Conservation (phyloP, 1,140 invertebrate genomes). For the Cherax quadricarinatus region DNA sequence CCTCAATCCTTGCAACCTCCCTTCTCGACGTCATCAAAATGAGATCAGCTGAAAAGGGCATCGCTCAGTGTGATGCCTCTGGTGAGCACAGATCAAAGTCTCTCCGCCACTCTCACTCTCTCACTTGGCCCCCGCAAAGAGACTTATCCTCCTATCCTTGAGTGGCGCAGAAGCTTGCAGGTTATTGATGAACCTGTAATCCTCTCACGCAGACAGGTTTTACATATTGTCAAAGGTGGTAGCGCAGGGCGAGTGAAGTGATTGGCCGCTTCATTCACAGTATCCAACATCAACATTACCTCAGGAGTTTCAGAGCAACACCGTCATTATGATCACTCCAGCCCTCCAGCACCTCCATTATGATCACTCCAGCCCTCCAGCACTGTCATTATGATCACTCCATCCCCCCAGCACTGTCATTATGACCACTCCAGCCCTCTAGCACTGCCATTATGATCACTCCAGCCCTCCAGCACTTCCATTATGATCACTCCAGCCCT, state of each 20-base stretch:
- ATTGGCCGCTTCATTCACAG: neutral
- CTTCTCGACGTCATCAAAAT: neutral
- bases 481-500: no score
- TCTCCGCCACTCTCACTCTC: neutral
- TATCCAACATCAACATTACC: neutral
- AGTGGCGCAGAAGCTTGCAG: neutral
- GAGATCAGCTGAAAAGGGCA: neutral
- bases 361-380: no score
- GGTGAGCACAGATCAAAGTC: slow-evolving; percentile 29
- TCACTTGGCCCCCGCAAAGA: neutral
- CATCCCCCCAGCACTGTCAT: no score
- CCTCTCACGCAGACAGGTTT: slow-evolving; percentile 32
- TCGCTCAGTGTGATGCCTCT: neutral
- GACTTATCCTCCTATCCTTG: neutral
- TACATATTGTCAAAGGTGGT: slow-evolving; percentile 13
- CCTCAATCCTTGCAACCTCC: neutral
- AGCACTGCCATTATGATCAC: no score
- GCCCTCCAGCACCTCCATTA: no score
- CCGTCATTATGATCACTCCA: no score
- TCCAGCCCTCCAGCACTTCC: no score
- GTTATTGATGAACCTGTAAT: slow-evolving; percentile 38
- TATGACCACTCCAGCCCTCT: no score
- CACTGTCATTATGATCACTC: no score
- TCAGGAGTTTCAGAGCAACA: neutral
- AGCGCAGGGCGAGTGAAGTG: neutral